Base-by-base conservation (phyloP, 2,888 invertebrate genomes). In the Dinocampus coccinellae region DNA sequence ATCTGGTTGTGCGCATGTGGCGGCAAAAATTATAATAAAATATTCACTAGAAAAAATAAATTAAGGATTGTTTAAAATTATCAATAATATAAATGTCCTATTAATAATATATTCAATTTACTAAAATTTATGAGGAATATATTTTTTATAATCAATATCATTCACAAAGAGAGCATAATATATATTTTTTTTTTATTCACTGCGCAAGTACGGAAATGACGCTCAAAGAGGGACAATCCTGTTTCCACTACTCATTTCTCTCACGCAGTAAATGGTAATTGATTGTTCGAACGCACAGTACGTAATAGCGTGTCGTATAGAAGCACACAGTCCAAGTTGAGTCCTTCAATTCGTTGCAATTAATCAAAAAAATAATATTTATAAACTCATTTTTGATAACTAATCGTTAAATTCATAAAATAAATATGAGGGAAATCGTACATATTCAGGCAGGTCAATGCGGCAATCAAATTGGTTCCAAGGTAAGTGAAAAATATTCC, bases 391-490 rank as follows among this genome's bases (percentile, higher is more conserved):
- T n/a, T n/a, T n/a, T n/a, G n/a, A n/a, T n/a, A n/a, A n/a, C n/a
- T n/a, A n/a, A n/a, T n/a, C n/a, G n/a, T n/a, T n/a, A n/a, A n/a
- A n/a, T n/a, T n/a, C n/a, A n/a, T n/a, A n/a, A n/a, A n/a, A n/a
- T n/a, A n/a, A n/a, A n/a, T n/a, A 91, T 91, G 91, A 88, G 91
- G 80, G 91, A 91, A 84, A 91, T 91, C 76, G 90, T 90, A 42
- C 91, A 91, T 83, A 84, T 91, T 16, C 91, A 91, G 78, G 91
- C 90, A 36, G 91, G 91, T 42, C 91, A 91, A 82, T 91, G 91
- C 81, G 91, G 91, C 73, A 91, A 91, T 81, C 91, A 91, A 83
- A 91, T 91, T 75, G 91, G 91, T 53, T 89, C 91, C 10, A 91
- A 91, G 89, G 77, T 77, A 63, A 76, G n/a, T n/a, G n/a, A n/a